Evolutionary conservation across 2,888 invertebrate genomes (phyloP), one percentile per base, ranked within the genome.

Genomic region (Drosophila fulvimacula): DNA sequence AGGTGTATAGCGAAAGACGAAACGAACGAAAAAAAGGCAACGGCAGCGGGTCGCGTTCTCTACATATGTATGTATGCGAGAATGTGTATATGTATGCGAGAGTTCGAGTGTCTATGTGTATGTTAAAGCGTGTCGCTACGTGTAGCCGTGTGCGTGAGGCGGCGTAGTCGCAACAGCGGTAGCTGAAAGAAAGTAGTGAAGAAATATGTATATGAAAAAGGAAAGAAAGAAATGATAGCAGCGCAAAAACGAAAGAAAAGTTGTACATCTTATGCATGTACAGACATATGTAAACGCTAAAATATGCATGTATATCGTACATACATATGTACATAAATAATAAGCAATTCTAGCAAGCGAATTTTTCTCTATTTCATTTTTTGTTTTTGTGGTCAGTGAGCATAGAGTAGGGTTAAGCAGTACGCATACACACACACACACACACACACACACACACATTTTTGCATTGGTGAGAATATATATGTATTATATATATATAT

Each of bases 111-210:
- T 59, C 53, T 67, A 46, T 34, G 49, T 10, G 2, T 6, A 15
- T n/a, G n/a, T n/a, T n/a, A n/a, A n/a, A n/a, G n/a, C n/a, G n/a
- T 51, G 38, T 55, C 57, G 57, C 48, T 74, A 53, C 60, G 66
- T 60, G 61, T 42, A 73, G 24, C 34, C 66, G 79, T 80, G 78
- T 80, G 80, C 76, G 79, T 81, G 73, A 76, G 80, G 73, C 80
- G 80, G 78, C 79, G 64, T 49, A 75, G 77, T 71, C 64, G 61
- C 61, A 69, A 56, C 76, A 66, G 61, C 76, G 63, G 77, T 64
- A 76, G 78, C 80, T 70, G 69, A 83, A 85, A 81, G 83, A 85
- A 83, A 85, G 85, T 82, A 83, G 70, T 72, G 76, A 82, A 82
- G 78, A 76, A 76, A 73, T 69, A 73, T 60, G 70, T 68, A 65